These are phyloP conservation scores for Ardeotis arabs DNA, from an alignment of 2,113 vertebrate species.

Conservation along the genomic window DNA sequence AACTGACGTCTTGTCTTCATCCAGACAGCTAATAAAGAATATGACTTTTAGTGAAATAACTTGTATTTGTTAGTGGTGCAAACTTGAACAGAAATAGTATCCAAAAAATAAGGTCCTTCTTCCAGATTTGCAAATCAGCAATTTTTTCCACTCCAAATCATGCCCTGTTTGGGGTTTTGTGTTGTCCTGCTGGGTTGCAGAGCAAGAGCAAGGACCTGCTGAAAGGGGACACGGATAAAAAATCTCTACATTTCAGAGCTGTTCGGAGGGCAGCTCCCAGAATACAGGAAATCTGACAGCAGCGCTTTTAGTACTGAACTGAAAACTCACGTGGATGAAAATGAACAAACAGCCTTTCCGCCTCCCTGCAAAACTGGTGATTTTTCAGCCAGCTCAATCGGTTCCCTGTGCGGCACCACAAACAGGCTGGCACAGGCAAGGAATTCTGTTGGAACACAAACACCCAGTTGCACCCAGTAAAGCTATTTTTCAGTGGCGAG, in stretches of 20 bases:
- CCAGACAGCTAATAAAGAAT: neutral
- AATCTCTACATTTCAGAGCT: neutral
- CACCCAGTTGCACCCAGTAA: neutral
- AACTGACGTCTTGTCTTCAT: neutral
- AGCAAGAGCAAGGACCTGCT: neutral
- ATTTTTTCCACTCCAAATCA: neutral
- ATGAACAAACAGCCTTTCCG: neutral
- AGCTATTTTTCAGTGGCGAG: neutral
- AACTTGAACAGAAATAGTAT: neutral
- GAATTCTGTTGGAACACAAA: neutral
- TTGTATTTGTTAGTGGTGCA: neutral
- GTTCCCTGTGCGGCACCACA: neutral
- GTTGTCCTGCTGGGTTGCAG: neutral
- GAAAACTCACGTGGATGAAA: neutral
- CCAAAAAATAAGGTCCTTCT: neutral
- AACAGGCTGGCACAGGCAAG: constrained; percentile 3
- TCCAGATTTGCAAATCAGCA: neutral
- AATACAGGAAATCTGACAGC: neutral
- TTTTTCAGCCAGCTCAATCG: neutral
- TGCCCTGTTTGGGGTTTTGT: neutral
- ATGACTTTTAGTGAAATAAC: neutral
- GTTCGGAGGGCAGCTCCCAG: neutral
- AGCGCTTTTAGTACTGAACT: neutral
- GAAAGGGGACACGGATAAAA: neutral
- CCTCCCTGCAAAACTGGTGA: neutral